These are phyloP conservation scores for Amblyteles armatorius DNA, from an alignment of 2,888 invertebrate genomes.

Conservation along the genomic window DNA sequence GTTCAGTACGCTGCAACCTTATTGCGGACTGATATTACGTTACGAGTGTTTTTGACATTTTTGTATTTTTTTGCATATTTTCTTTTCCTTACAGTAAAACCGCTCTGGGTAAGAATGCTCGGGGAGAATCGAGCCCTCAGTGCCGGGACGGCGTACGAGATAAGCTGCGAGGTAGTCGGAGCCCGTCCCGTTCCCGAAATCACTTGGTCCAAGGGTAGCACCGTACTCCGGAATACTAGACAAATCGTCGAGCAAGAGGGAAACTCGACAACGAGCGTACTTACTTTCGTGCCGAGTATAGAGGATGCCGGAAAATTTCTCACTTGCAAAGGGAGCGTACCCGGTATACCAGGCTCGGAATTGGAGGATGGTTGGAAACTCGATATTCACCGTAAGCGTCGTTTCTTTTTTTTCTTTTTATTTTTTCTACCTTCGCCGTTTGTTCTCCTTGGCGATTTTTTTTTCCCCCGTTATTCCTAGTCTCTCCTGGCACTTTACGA, in stretches of 20 bases:
- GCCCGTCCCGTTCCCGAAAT: slow-evolving; percentile 92
- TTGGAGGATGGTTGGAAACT: slow-evolving; percentile 93
- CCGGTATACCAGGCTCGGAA: slow-evolving; percentile 90
- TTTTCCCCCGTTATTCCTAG: slow-evolving; percentile 4
- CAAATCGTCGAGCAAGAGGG: slow-evolving; percentile 90
- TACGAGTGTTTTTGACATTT: not conserved
- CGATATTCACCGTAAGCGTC: slow-evolving; percentile 93
- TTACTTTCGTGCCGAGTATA: slow-evolving; percentile 91
- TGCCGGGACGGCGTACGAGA: slow-evolving; percentile 89
- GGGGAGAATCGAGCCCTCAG: slow-evolving; percentile 90
- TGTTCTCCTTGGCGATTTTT: not conserved
- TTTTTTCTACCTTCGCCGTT: not conserved
- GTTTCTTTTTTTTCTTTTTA: slow-evolving; percentile 7
- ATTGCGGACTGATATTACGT: not conserved
- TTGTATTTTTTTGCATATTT: not conserved
- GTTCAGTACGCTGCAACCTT: not conserved
- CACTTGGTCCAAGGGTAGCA: slow-evolving; percentile 92
- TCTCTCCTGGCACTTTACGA: slow-evolving; percentile 21
- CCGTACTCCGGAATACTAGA: slow-evolving; percentile 88
- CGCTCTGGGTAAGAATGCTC: slow-evolving; percentile 89
- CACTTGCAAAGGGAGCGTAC: slow-evolving; percentile 92
- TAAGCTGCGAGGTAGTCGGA: slow-evolving; percentile 91
- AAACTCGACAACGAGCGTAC: slow-evolving; percentile 91
- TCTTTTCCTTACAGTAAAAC: slow-evolving; percentile 88
- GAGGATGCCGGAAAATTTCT: slow-evolving; percentile 93